Evolutionary conservation across 1,140 invertebrate genomes (phyloP).

Genomic region (Camponotus pennsylvanicus): DNA sequence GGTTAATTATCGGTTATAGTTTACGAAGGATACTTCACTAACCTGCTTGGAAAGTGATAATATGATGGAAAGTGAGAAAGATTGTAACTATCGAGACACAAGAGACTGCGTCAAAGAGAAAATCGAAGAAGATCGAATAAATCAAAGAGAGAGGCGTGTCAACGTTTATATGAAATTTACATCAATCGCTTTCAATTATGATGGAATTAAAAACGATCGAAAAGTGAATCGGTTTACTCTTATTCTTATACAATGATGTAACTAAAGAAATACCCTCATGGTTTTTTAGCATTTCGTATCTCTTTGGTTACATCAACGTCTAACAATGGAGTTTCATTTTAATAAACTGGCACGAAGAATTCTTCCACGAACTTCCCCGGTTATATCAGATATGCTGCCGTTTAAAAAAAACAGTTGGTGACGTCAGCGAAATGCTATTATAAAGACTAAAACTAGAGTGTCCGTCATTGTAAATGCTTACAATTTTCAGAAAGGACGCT

Average conservation of each 20-base stretch:
- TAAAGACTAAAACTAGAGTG: constrained; percentile 42
- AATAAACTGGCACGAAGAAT: constrained; percentile 6
- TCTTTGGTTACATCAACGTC: neutral
- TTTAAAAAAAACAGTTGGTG: constrained; percentile 33
- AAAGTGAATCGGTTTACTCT: neutral
- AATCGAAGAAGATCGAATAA: neutral
- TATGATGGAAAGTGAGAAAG: neutral
- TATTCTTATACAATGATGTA: neutral
- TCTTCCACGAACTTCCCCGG: constrained; percentile 7
- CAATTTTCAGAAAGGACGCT: constrained; percentile 42
- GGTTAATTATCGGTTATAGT: neutral
- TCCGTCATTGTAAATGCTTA: constrained; percentile 52
- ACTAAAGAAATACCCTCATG: neutral
- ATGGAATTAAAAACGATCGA: neutral
- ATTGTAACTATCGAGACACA: constrained; percentile 9
- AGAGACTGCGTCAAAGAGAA: neutral
- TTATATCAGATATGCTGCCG: constrained; percentile 22
- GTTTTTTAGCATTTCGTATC: neutral
- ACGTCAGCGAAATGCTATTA: constrained; percentile 37
- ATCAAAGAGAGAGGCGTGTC: neutral
- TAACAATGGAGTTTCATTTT: constrained; percentile 11
- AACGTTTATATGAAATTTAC: constrained; percentile 1
- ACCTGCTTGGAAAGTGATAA: constrained; percentile 28
- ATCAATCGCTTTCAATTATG: neutral
- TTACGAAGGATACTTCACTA: neutral